phyloP scores from a whole-genome alignment of 2,113 vertebrate genomes.

The Anhinga anhinga region DNA sequence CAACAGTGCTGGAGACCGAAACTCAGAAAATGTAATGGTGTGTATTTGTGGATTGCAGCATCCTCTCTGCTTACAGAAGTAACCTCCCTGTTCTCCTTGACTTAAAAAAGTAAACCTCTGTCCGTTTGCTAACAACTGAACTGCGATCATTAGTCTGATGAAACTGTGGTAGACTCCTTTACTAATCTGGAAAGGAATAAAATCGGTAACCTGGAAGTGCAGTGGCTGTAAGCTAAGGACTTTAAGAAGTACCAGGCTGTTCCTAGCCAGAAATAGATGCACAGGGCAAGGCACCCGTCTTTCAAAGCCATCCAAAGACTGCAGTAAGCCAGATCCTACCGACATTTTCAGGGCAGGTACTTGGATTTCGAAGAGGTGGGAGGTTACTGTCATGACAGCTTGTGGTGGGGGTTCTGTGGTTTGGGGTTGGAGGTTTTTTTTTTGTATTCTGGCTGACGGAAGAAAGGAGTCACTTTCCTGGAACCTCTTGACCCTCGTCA shows the following conservation, averaged over 20 bases:
- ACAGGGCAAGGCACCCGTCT: background rate
- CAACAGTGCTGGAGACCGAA: background rate
- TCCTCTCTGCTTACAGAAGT: background rate
- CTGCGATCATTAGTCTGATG: background rate
- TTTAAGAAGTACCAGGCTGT: background rate
- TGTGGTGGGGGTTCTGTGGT: background rate
- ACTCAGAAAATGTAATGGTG: background rate
- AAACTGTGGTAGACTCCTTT: background rate
- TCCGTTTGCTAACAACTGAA: background rate
- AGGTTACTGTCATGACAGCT: background rate
- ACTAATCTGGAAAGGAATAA: background rate
- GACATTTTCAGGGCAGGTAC: background rate
- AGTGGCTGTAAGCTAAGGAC: background rate
- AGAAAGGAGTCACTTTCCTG: background rate
- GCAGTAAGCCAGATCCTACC: background rate
- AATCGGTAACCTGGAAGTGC: background rate
- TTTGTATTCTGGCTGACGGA: background rate
- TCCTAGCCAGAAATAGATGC: background rate
- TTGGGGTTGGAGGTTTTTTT: background rate
- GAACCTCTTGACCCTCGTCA: background rate
- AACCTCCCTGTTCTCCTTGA: rapidly evolving
- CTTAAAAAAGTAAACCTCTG: background rate
- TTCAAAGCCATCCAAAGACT: background rate
- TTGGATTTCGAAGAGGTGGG: background rate
- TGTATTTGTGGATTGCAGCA: background rate